Evolutionary conservation across 2,888 invertebrate genomes (phyloP), one percentile per base, ranked within the genome.

Genomic region (Lamellibrachia satsuma): DNA sequence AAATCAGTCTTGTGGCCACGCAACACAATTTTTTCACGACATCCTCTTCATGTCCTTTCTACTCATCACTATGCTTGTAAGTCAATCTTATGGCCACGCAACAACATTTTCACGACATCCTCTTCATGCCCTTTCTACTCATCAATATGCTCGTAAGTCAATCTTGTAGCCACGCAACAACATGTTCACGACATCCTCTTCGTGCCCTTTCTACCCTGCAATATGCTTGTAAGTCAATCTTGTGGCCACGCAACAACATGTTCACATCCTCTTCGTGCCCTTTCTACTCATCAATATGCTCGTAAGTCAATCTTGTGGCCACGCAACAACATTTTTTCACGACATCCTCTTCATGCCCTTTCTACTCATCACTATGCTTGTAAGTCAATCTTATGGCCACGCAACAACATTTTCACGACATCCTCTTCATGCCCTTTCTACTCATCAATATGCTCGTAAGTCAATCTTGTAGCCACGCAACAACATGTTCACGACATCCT

Each of bases 21-120:
- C 39, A 39, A 1, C 55, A 55, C 55, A 55, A 9, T 11, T 97
- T 98, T 11, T 96, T 98, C 15, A 99, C 99, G 39, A 39, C 96
- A 98, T 98, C 97, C 98, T 99, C 4, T 97, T 99, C 90, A 98
- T 99, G 98, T 98, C 98, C 1, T 98, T 99, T 95, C 97, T 99
- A 27, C 97, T 99, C 95, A 98, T 99, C 98, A 99, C 99, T 96
- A 97, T 99, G 92, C 98, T 99, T 93, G 98, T 98, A 97, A 97
- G 97, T 92, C 39, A 55, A 9, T 3, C 55, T 3, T 0, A 3
- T 52, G 27, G 39, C 55, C 9, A 55, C 55, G 7, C 22, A 27
- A 1, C 7, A 91, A 39, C 52, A 0, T 90, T 1, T 15, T 39
- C 90, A 9, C 9, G 27, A 39, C 51, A 4, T 90, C 2, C 9